Base-by-base conservation (phyloP, 1,140 invertebrate genomes). In the Brachionus rubens region DNA sequence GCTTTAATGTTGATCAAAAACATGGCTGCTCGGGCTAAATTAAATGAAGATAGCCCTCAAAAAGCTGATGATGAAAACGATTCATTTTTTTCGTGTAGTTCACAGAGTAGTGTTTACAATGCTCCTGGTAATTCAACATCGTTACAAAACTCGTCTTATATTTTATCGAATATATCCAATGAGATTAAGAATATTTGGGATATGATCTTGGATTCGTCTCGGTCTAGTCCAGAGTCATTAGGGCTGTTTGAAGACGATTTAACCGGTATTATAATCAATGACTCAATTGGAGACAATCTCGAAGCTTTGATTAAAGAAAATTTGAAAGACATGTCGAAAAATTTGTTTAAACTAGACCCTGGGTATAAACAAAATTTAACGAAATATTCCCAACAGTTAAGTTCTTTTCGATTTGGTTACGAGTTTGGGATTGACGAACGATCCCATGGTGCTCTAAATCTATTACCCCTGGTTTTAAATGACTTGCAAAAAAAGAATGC, bases 161-260 rank as follows among this genome's bases (percentile, higher is more conserved):
- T 43, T 24, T 21, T 65, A 21, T 72, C 68, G 1, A 72, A 50
- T 36, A 40, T 54, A 6, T 21, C 43, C 2, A 24, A 19, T n/a
- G 68, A 72, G n/a, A 50, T 72, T 4, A 72, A 72, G 21, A 72
- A 54, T 40, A 72, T 72, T 28, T 72, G 68, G 68, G 28, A 72
- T 6, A 72, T 72, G 68, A 72, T 72, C 14, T 21, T 72, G 19
- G 50, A 48, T 16, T 33, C 43, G 6, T 50, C 46, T 26, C 10
- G 36, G 50, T 72, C 68, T 7, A 40, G 43, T 50, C 68, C 68
- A 5, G 68, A 72, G n/a, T 50, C 43, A 12, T 50, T 72, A 26
- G 68, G 68, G 14, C 46, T 72, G 19, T 72, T 72, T n/a, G 68
- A 72, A 40, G 68, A 72, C 19, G 50, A 72, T 50, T 28, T 72